Evolutionary conservation across 2,888 invertebrate genomes (phyloP).

Genomic region (Macroteleia sp.): DNA sequence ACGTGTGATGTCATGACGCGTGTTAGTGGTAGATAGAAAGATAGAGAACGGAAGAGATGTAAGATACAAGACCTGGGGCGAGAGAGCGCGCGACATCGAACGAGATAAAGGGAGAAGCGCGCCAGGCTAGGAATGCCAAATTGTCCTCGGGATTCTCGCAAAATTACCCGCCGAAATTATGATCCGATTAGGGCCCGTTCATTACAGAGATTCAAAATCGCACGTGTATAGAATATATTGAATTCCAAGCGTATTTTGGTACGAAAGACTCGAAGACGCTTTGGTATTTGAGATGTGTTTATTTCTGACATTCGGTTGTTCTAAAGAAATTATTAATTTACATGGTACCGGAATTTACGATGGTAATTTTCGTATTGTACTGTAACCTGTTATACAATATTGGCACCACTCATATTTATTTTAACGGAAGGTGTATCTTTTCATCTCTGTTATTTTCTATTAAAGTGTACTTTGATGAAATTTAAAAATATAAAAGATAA

Average conservation of each 20-base stretch:
- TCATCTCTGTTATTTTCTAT: no score
- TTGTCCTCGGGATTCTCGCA: conserved; percentile 70
- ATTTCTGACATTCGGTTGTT: conserved; percentile 15
- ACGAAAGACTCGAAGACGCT: conserved; percentile 32
- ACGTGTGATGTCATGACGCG: conserved; percentile 70
- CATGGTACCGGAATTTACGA: no score
- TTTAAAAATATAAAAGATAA: no score
- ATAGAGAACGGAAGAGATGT: conserved; percentile 55
- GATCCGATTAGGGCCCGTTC: conserved; percentile 73
- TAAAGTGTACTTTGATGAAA: no score
- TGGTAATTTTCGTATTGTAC: no score
- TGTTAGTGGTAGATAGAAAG: conserved; percentile 56
- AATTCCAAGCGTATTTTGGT: conserved; percentile 41
- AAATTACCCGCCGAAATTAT: conserved; percentile 75
- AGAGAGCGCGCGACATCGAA: conserved; percentile 50
- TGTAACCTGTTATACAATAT: no score
- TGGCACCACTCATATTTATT: no score
- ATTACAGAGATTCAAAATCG: conserved; percentile 73
- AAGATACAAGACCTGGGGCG: conserved; percentile 49
- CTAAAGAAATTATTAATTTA: no score
- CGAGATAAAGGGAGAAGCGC: conserved; percentile 49
- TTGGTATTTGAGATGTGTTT: conserved; percentile 42
- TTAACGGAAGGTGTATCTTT: no score
- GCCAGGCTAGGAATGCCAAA: conserved; percentile 72
- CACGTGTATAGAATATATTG: conserved; percentile 71